Conservation (phyloP, 92 coral and sea anemone species). For the Micromussa lordhowensis region DNA sequence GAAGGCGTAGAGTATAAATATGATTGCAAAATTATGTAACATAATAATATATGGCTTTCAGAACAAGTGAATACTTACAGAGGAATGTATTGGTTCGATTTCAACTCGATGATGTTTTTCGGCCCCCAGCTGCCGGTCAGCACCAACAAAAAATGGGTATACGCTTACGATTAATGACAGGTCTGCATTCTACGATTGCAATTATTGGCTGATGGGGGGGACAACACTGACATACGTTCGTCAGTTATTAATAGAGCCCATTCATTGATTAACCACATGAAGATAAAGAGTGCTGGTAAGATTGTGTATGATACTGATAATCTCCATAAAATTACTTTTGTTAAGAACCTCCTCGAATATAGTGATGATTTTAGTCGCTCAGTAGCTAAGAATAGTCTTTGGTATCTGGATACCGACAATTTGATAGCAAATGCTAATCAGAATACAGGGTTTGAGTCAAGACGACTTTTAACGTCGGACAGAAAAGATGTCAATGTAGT, state of each 20-base stretch:
- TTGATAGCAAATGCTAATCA: too few species aligned
- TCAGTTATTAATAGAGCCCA: not conserved
- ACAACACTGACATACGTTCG: not conserved
- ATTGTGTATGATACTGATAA: too few species aligned
- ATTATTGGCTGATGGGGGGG: slow-evolving; percentile 4
- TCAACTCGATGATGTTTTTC: slow-evolving; percentile 7
- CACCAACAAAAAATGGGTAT: not conserved
- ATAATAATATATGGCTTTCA: too few species aligned
- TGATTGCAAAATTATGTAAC: not conserved
- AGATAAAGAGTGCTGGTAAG: too few species aligned
- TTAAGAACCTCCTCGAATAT: too few species aligned
- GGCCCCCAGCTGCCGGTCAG: not conserved
- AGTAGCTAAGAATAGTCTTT: too few species aligned
- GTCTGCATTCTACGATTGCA: not conserved
- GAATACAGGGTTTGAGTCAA: too few species aligned
- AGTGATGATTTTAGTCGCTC: too few species aligned
- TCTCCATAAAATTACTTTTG: too few species aligned
- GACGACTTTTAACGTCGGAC: too few species aligned
- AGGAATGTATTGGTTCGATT: not conserved
- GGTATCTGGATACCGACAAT: too few species aligned
- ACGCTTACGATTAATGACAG: not conserved
- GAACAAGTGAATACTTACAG: not conserved
- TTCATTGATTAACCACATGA: not conserved
- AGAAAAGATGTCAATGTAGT: too few species aligned
- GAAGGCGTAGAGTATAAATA: not conserved